These are phyloP conservation scores for Chrysomela aeneicollis DNA, from an alignment of 2,888 invertebrate species.

Conservation along the genomic window DNA sequence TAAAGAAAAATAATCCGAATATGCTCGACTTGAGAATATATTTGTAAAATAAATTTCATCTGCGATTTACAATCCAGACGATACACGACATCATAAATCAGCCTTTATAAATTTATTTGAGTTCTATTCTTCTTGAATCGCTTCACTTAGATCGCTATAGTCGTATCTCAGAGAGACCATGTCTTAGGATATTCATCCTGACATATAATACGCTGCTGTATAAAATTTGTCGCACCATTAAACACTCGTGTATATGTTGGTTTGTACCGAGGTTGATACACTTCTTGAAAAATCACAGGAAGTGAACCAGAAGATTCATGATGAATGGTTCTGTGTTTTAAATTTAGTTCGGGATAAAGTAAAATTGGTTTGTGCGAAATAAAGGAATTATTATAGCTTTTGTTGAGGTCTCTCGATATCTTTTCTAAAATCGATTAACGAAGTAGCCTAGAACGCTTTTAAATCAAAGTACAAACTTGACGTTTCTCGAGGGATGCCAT, in stretches of 20 bases:
- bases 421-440: no score
- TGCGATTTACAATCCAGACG: conserved; percentile 58
- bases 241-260: conserved; percentile 57
- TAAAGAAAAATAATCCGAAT: conserved; percentile 39
- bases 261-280: conserved; percentile 48
- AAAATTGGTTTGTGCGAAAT: no score
- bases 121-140: conserved; percentile 60
- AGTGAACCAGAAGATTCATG: conserved; percentile 30
- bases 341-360: no score
- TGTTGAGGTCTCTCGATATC: no score
- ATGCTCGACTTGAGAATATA: conserved; percentile 43
- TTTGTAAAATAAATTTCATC: conserved; percentile 55
- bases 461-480: no score
- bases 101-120: conserved; percentile 60
- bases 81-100: conserved; percentile 58
- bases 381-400: no score
- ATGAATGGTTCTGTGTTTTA: conserved; percentile 17
- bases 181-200: conserved; percentile 59
- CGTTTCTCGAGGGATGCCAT: no score
- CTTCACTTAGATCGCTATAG: conserved; percentile 58
- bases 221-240: conserved; percentile 62
- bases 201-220: conserved; percentile 60
- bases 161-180: conserved; percentile 57
- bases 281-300: conserved; percentile 36
- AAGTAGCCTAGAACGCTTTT: no score